Percentiles rank a stretch among this genome's conserved stretches.
Evolutionary conservation across 2,888 invertebrate genomes (phyloP).

Genomic region (Cosmorhoe ocellata): DNA sequence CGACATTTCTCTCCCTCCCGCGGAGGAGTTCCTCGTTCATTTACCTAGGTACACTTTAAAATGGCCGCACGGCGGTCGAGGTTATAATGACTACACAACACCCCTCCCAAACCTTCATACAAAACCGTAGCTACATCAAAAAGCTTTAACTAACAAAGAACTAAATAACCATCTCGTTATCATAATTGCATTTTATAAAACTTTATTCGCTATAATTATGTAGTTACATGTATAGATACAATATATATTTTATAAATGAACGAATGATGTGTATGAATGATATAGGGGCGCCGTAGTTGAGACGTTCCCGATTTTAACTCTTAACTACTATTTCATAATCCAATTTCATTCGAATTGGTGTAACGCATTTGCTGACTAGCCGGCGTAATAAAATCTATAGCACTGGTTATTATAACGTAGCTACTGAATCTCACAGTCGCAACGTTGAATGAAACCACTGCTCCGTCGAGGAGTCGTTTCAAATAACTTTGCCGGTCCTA

Average conservation of each 20-base stretch:
- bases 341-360: slow-evolving; percentile 32
- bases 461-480: slow-evolving; percentile 9
- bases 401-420: slow-evolving; percentile 31
- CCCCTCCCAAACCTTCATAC: slow-evolving; percentile 46
- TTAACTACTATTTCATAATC: slow-evolving; percentile 31
- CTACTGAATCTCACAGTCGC: slow-evolving; percentile 18
- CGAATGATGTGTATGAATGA: slow-evolving; percentile 75
- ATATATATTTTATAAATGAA: slow-evolving; percentile 58
- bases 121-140: slow-evolving; percentile 63
- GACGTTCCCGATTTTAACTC: slow-evolving; percentile 34
- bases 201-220: slow-evolving; percentile 41
- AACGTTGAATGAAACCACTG: slow-evolving; percentile 20
- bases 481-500: slow-evolving; percentile 16
- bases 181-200: slow-evolving; percentile 50
- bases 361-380: slow-evolving; percentile 44
- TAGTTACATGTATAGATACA: slow-evolving; percentile 38
- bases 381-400: slow-evolving; percentile 41
- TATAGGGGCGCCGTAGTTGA: slow-evolving; percentile 51
- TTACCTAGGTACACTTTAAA: slow-evolving; percentile 22
- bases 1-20: background rate
- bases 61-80: slow-evolving; percentile 40
- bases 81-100: slow-evolving; percentile 34
- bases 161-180: slow-evolving; percentile 60
- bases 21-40: background rate
- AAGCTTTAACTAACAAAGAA: slow-evolving; percentile 72